Base-by-base conservation (phyloP, 2,888 invertebrate genomes). In the Cosmia pyralina region DNA sequence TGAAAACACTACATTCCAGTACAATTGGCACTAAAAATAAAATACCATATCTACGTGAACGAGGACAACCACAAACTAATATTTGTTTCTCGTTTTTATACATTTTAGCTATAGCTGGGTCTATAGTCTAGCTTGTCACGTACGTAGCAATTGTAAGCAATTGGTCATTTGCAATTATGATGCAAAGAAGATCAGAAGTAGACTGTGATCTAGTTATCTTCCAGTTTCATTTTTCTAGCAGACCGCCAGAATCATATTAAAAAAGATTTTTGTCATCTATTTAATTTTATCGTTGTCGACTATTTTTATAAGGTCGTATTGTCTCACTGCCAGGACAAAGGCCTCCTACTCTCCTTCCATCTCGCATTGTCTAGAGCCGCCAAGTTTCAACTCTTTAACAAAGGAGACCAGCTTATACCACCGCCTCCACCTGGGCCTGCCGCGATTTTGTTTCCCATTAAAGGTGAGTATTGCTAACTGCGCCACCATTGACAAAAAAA, bases 151-250 rank as follows among this genome's bases (percentile, higher is more conserved):
- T 85, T 74, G 69, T 69, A 72, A 74, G 74, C 81, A 79, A 82
- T 84, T 81, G 76, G 69, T 70, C 48, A 73, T 81, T 85, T 73
- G 69, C 73, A 81, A 84, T 84, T 63, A 82, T 85, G 73, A 70
- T 59, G 84, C 82, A 85, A 85, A 79, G 44, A 48, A 67, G 63
- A 76, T 79, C 60, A 75, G 41, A 79, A 77, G 55, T 84, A 22
- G 60, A 68, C 59, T 74, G 34, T 76, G 74, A 13, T 68, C 77
- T 71, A 84, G 72, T 71, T 81, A 62, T 53, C 4, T 68, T 57
- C 63, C 17, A 38, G 55, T 68, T 55, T 44, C 1, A 41, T 75
- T 76, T 73, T 72, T 64, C 62, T 70, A 41, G 60, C 63, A 7
- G 8, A 1, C 34, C 19, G 11, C 62, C 59, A 68, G n/a, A 19